Evolutionary conservation across 2,113 vertebrate genomes (phyloP), one percentile per base, ranked within the genome.

Genomic region (Oostethus manadensis): DNA sequence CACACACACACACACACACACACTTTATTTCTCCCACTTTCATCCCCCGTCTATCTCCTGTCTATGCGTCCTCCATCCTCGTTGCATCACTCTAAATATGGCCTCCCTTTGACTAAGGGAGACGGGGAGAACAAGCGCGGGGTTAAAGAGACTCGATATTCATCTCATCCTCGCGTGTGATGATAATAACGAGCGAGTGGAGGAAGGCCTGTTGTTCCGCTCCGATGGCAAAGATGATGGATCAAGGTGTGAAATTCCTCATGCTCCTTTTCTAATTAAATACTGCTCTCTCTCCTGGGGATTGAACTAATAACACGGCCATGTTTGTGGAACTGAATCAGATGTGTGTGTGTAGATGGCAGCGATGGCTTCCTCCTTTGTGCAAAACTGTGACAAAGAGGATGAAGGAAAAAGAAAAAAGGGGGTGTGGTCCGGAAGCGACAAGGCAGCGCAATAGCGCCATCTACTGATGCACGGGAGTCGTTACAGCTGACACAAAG

Each of bases 201-300:
- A 48, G 21, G 10, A 55, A 15, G 20, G n/a, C 33, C 13, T 8
- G 5, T 55, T 8, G 33, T 55, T 40, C 11, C 53, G 53, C 35
- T 40, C 33, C 11, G 6, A 40, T 55, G 33, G 35, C 33, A 15
- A 20, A 21, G 33, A 40, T 21, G 35, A 55, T 40, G 18, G 45
- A 55, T 63, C 72, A 71, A 66, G 68, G 70, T 77, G 75, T 82
- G 83, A 81, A 78, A 86, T 80, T 80, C 80, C 42, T 82, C 75
- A 81, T 82, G 74, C 81, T 86, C 75, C 60, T 79, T 87, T 87
- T 86, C 66, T 82, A 85, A 88, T 82, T 81, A 77, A 88, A 84
- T 83, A 73, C 77, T 78, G 72, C 79, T 77, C 74, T 82, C 85
- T 73, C 73, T 15, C 13, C 38, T 14, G 77, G 72, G 81, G 68